Percentiles rank a stretch among this genome's conserved stretches.
phyloP scores from a whole-genome alignment of 2,113 vertebrate species.

The Labeo rohita region DNA sequence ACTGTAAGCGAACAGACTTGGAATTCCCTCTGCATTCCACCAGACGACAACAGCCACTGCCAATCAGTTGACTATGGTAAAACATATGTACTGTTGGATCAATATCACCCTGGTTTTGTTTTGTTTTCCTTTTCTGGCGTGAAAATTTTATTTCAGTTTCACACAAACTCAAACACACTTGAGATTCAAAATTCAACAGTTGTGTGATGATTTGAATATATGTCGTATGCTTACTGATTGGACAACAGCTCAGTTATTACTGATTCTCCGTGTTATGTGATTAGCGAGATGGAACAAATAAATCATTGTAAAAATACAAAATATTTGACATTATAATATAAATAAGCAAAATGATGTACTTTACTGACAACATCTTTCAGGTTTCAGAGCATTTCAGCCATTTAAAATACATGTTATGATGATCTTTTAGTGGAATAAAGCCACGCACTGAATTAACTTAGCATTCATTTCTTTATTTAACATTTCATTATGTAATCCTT shows the following conservation, averaged over 20 bases:
- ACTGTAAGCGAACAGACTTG: slow-evolving; percentile 1
- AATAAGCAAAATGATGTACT: no score
- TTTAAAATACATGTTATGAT: no score
- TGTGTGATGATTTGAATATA: neutral
- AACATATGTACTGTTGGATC: neutral
- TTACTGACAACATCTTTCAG: no score
- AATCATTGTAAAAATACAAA: no score
- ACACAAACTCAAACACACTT: neutral
- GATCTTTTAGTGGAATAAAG: no score
- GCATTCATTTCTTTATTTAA: no score
- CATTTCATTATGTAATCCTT: no score
- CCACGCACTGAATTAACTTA: no score
- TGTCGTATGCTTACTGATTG: neutral
- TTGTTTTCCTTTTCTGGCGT: neutral
- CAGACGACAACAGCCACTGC: neutral
- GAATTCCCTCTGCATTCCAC: slow-evolving; percentile 51
- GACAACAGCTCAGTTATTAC: neutral
- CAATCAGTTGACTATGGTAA: neutral
- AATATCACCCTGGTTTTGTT: neutral
- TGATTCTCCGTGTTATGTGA: neutral
- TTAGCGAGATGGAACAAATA: no score
- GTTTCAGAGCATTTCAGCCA: no score
- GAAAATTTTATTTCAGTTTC: neutral
- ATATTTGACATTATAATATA: no score
- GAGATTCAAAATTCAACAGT: neutral